Base-by-base conservation (phyloP, 2,888 invertebrate species). In the Ormia ochracea region DNA sequence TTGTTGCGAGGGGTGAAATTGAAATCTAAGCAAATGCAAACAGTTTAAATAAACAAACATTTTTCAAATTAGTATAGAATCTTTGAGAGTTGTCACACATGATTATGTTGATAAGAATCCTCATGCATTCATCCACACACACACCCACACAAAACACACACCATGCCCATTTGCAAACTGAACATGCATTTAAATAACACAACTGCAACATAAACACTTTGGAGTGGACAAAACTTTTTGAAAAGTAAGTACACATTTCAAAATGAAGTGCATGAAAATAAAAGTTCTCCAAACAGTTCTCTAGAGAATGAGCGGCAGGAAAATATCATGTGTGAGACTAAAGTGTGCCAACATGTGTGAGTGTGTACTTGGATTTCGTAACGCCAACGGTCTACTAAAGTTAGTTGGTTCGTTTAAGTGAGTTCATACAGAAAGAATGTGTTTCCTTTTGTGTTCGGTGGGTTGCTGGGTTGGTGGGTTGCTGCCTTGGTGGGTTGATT, bases 11-110 rank as follows among this genome's bases (percentile, higher is more conserved):
- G 84, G 79, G 82, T 81, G 83, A 84, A 85, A 87, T 86, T 84
- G 83, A 84, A 85, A 83, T 85, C 85, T 82, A 84, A 85, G 78
- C 83, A 85, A 85, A 85, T 81, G 78, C 74, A 79, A 78, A 82
- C 79, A 82, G 75, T 81, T 78, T 83, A 75, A 79, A 81, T 72
- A 84, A 84, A 84, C 79, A 84, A 74, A 69, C 73, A 70, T 73
- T 72, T 79, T 66, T 65, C 45, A 82, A 78, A 66, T 70, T 83
- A 80, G 77, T 81, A 82, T 81, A 69, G 75, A 74, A 75, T 72
- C 77, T 74, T 74, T 72, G 70, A 65, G 77, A 82, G 69, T 79
- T 79, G 74, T 81, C 81, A 77, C 82, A 68, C 76, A 78, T 73
- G 78, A 73, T 68, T 52, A 73, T 68, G 59, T 61, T 33, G 66